Evolutionary conservation across 2,113 vertebrate genomes (phyloP).

Genomic region (Cairina moschata): DNA sequence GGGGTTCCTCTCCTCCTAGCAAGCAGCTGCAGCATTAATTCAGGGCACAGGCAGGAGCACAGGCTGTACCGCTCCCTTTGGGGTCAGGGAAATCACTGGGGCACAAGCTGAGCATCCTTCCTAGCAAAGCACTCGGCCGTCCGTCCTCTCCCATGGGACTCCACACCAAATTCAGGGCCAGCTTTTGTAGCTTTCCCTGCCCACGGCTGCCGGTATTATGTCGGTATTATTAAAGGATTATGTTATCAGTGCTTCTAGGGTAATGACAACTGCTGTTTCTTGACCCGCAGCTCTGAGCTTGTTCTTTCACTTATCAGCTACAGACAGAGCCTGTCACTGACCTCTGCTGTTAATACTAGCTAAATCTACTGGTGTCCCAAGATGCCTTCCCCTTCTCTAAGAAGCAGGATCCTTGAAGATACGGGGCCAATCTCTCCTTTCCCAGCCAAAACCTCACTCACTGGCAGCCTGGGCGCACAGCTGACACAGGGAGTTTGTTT

Average conservation of each 20-base stretch:
- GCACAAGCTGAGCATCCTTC: not conserved
- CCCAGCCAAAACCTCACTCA: not conserved
- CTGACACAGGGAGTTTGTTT: not conserved
- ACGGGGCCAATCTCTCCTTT: not conserved
- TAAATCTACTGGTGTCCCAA: not conserved
- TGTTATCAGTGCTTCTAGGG: slow-evolving; percentile 42
- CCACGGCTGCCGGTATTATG: not conserved
- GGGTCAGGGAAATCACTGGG: accelerated
- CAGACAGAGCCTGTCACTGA: slow-evolving; percentile 11
- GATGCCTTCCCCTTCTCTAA: not conserved
- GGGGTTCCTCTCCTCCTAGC: not conserved
- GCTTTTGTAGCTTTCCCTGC: not conserved
- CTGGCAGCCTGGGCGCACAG: not conserved
- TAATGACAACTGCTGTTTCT: slow-evolving; percentile 42
- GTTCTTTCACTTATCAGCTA: slow-evolving; percentile 11
- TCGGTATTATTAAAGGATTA: slow-evolving; percentile 48
- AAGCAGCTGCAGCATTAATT: not conserved
- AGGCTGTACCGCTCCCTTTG: not conserved
- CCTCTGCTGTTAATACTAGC: not conserved
- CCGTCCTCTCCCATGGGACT: not conserved
- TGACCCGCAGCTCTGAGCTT: slow-evolving; percentile 11
- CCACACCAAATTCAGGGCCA: not conserved
- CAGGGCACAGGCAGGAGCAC: not conserved
- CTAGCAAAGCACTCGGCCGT: not conserved
- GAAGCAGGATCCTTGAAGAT: not conserved